Base-by-base conservation (phyloP, 2,113 vertebrate species). In the Plotosus lineatus region DNA sequence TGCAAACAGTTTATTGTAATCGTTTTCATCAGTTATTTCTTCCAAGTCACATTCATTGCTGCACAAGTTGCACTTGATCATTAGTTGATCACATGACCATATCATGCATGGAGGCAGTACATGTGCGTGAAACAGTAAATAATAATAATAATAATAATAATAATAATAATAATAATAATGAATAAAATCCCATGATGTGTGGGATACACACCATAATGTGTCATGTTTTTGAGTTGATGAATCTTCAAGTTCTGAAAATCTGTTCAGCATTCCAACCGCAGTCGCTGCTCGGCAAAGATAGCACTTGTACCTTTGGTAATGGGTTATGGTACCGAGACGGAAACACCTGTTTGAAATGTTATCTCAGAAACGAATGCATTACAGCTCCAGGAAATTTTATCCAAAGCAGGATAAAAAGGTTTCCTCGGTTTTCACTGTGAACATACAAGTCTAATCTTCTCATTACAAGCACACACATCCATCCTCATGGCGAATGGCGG, bases 21-120 rank as follows among this genome's bases (percentile, higher is more conserved):
- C n/a, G n/a, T n/a, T n/a, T n/a, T n/a, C n/a, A n/a, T n/a, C n/a
- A n/a, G n/a, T n/a, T n/a, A n/a, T n/a, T n/a, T n/a, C n/a, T n/a
- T n/a, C n/a, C n/a, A n/a, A n/a, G n/a, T n/a, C n/a, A n/a, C n/a
- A n/a, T n/a, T n/a, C n/a, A n/a, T n/a, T n/a, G n/a, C n/a, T n/a
- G n/a, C n/a, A n/a, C n/a, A n/a, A n/a, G n/a, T 66, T 40, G 63
- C 36, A 63, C 38, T 66, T 40, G 63, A 4, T 4, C 36, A 42
- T 42, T 42, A 42, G 36, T 36, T 26, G n/a, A 42, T 69, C 66
- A 69, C 66, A 17, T 69, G 66, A 69, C 42, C 66, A 17, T 50
- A 50, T 50, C 2, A 14, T 10, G 10, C 11, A 7, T 46, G n/a
- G n/a, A n/a, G n/a, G n/a, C n/a, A n/a, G n/a, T n/a, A n/a, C n/a